Conservation (phyloP, 2,113 vertebrate species). For the Notarius quadriscutis region DNA sequence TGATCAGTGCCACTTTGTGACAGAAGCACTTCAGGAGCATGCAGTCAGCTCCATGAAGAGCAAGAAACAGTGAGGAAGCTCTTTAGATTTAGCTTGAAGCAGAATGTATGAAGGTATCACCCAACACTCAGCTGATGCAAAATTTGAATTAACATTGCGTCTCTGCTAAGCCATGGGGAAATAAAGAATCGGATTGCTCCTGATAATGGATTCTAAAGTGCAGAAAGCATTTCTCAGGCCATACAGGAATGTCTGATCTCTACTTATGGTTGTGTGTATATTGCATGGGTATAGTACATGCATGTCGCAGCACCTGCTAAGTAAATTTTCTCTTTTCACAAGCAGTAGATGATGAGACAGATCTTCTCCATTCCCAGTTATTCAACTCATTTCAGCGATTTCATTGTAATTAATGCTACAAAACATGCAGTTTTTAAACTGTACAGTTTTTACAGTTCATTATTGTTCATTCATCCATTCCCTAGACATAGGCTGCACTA, state of each 20-base stretch:
- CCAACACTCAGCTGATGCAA: not conserved
- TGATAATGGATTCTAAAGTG: not conserved
- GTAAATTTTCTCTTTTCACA: not conserved
- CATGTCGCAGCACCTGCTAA: not conserved
- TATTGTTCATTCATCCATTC: not conserved
- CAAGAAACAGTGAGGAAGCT: no score
- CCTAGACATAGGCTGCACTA: not conserved
- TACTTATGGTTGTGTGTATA: not conserved
- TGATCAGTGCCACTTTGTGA: not conserved
- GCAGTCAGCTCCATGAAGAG: not conserved
- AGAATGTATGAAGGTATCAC: conserved; percentile 13
- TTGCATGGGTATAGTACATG: not conserved
- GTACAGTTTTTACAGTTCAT: not conserved
- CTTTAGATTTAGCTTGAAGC: conserved; percentile 20
- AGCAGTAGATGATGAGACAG: not conserved
- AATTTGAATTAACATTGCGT: not conserved
- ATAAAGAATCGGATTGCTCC: not conserved
- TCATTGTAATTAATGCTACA: not conserved
- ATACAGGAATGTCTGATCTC: not conserved
- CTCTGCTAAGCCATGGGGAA: not conserved
- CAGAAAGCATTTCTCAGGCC: not conserved
- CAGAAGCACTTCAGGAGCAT: not conserved
- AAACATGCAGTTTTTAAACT: not conserved
- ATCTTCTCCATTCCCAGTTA: not conserved
- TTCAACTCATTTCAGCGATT: not conserved